A percentile compares a stretch with the other conserved stretches of the same genome.
Evolutionary conservation across 2,888 invertebrate species (phyloP).

Genomic region (Drosophila koepferae): DNA sequence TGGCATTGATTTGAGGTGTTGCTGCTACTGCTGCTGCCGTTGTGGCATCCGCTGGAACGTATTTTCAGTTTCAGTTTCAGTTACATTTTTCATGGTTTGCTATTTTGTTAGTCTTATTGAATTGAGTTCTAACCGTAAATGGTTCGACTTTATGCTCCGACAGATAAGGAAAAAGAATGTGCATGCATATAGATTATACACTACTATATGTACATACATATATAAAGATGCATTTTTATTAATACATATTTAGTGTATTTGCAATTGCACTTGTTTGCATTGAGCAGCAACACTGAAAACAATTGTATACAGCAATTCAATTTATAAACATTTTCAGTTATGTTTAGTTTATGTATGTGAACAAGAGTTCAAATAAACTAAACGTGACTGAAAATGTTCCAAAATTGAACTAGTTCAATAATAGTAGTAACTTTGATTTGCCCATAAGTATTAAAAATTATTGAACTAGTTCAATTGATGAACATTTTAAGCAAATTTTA

Average conservation of each 20-base stretch:
- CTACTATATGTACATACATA: conserved; percentile 1
- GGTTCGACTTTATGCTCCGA: conserved; percentile 34
- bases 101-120: conserved; percentile 45
- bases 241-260: neutral
- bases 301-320: neutral
- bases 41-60: conserved; percentile 38
- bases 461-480: neutral
- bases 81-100: conserved; percentile 58
- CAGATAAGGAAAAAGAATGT: conserved; percentile 43
- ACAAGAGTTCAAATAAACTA: neutral
- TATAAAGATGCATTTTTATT: too few species aligned
- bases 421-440: too few species aligned
- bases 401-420: too few species aligned
- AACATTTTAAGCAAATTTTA: neutral
- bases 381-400: neutral
- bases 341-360: neutral
- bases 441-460: neutral
- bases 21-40: neutral
- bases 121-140: conserved; percentile 67
- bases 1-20: conserved; percentile 31
- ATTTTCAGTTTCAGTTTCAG: conserved; percentile 29
- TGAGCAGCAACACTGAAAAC: conserved; percentile 4
- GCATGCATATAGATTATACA: neutral
- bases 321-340: neutral
- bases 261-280: conserved; percentile 25